phyloP scores from a whole-genome alignment of 2,113 vertebrate genomes.

The Heteronetta atricapilla region DNA sequence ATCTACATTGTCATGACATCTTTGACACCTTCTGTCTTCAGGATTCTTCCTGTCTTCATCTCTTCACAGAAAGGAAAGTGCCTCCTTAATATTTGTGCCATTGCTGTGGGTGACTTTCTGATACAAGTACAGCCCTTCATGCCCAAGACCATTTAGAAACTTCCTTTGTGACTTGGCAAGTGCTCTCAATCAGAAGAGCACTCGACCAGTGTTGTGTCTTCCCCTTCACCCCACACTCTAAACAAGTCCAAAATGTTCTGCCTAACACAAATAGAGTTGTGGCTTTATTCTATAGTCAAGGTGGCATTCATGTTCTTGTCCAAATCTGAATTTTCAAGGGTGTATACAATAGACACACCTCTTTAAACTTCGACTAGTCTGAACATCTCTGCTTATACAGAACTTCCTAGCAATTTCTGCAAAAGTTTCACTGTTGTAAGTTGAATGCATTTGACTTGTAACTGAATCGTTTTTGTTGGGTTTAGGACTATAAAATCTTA shows the following conservation, averaged over 20 bases:
- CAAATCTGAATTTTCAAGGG: not conserved
- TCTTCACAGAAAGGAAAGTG: not conserved
- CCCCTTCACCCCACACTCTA: accelerated
- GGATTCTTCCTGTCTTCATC: not conserved
- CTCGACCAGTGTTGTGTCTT: not conserved
- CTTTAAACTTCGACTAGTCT: not conserved
- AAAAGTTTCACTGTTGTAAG: not conserved
- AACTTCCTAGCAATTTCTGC: not conserved
- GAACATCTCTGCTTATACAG: not conserved
- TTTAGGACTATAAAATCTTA: not conserved
- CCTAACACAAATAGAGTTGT: not conserved
- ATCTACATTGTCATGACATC: not conserved
- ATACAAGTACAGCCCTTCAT: not conserved
- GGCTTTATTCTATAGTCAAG: not conserved
- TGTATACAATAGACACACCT: not conserved
- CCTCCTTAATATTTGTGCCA: not conserved
- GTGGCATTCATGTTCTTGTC: not conserved
- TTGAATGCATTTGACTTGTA: not conserved
- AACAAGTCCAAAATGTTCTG: not conserved
- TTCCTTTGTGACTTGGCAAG: not conserved
- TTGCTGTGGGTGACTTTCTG: not conserved
- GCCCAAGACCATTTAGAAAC: not conserved
- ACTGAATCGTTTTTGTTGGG: not conserved
- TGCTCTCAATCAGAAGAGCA: not conserved
- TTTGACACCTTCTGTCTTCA: not conserved